Conservation (phyloP, 1,140 invertebrate species). For the Sweltsa coloradensis region DNA sequence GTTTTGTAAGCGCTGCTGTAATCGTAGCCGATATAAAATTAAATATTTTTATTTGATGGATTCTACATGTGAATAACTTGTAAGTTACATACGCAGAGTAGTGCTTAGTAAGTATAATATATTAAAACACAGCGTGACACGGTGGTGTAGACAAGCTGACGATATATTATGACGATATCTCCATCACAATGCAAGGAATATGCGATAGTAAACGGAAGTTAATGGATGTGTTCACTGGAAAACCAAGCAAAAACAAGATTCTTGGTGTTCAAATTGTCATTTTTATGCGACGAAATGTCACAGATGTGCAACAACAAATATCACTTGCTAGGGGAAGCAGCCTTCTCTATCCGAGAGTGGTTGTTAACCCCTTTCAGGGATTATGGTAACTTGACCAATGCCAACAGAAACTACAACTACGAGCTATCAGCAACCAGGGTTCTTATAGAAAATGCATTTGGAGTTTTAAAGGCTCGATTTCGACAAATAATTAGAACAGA, state of each 20-base stretch:
- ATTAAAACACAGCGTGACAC: no score
- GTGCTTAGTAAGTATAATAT: no score
- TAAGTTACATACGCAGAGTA: no score
- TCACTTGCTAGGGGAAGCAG: conserved; percentile 26
- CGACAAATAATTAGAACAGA: conserved; percentile 22
- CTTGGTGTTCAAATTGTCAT: conserved; percentile 16
- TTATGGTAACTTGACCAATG: conserved; percentile 21
- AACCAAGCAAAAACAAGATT: conserved; percentile 20
- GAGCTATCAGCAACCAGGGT: conserved; percentile 19
- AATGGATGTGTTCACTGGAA: conserved; percentile 20
- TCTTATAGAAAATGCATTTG: conserved; percentile 25
- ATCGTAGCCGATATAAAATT: no score
- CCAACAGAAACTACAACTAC: conserved; percentile 22
- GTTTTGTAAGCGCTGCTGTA: no score
- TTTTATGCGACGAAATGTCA: conserved; percentile 11
- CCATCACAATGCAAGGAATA: conserved; percentile 22
- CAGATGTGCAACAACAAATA: conserved; percentile 16
- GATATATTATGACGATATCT: conserved; percentile 18
- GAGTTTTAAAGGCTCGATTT: conserved; percentile 25
- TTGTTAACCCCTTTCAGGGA: conserved; percentile 24
- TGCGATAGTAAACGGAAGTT: conserved; percentile 20
- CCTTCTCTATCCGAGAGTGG: conserved; percentile 23
- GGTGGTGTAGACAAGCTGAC: conserved; percentile 17
- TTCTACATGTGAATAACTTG: no score
- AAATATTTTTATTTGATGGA: no score